Evolutionary conservation across 2,888 invertebrate species (phyloP), one percentile per base, ranked within the genome.

Genomic region (Aromia moschata): DNA sequence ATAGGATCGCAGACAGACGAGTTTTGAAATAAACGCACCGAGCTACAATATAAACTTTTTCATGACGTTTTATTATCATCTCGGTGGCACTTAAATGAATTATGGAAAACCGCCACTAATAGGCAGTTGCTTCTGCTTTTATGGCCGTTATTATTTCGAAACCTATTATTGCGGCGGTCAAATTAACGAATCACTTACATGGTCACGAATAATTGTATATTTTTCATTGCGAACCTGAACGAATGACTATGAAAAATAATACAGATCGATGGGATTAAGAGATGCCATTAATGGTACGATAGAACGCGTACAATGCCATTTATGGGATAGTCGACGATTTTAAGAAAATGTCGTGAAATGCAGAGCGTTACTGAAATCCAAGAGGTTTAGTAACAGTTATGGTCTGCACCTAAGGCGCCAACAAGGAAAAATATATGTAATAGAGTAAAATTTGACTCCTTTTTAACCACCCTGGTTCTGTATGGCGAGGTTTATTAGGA

Each of bases 161-260:
- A 45, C 25, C 45, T 45, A 45, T 17, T 18, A 45, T 53, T 53
- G 44, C 44, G 15, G 30, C 33, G 11, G 30, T 12, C 33, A 31
- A 52, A 45, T 53, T 43, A 53, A 53, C 25, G 44, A 36, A 14
- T 18, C 12, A 55, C 54, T 11, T 55, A 55, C 44, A 55, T 45
- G 54, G 54, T 1, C 17, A 55, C 37, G 25, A 12, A 14, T 55
- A 46, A 55, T 38, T 55, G 45, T 30, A 43, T 18, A 53, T 36
- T 53, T 17, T 11, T 12, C 40, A 18, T 18, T 20, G 18, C 14
- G 36, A 41, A 33, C 17, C 16, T 31, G 31, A 45, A 12, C n/a
- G 30, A 2, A 43, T 11, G 12, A 12, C 9, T 33, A 43, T 41
- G 33, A 52, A 52, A 33, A 52, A 41, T n/a, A 25, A 14, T 52